These are phyloP conservation scores for Lepidochitona cinerea DNA, from an alignment of 2,888 invertebrate genomes.

Conservation along the genomic window DNA sequence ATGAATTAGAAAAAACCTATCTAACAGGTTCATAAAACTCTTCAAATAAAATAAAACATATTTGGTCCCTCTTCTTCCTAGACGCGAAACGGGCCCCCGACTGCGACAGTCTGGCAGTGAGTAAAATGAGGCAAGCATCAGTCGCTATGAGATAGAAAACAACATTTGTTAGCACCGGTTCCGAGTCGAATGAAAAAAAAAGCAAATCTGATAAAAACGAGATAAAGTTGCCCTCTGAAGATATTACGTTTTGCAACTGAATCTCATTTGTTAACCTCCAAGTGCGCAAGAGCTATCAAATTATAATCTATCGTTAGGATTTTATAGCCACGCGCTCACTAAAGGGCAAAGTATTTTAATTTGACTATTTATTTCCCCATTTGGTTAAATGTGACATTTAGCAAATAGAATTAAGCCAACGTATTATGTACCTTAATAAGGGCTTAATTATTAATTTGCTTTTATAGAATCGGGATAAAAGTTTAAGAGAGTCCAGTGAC, in stretches of 20 bases:
- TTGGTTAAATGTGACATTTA: background rate
- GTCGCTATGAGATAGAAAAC: background rate
- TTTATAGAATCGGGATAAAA: no score
- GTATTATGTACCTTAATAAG: no score
- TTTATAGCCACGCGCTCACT: background rate
- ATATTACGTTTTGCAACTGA: background rate
- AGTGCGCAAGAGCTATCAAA: background rate
- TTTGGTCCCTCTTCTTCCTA: background rate
- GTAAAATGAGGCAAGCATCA: background rate
- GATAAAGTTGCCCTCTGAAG: background rate
- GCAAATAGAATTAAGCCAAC: no score
- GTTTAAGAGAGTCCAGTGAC: no score
- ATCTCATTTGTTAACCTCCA: background rate
- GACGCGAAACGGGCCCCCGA: background rate
- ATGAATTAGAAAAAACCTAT: background rate
- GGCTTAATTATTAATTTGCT: no score
- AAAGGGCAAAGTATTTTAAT: background rate
- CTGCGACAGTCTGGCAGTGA: background rate
- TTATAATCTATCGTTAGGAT: background rate
- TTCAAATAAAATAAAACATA: background rate
- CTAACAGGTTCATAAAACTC: background rate
- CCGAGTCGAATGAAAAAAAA: background rate
- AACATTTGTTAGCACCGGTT: background rate
- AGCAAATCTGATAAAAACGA: background rate
- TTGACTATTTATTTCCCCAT: background rate